phyloP scores from a whole-genome alignment of 1,140 invertebrate species.

The Kradibia gibbosae region DNA sequence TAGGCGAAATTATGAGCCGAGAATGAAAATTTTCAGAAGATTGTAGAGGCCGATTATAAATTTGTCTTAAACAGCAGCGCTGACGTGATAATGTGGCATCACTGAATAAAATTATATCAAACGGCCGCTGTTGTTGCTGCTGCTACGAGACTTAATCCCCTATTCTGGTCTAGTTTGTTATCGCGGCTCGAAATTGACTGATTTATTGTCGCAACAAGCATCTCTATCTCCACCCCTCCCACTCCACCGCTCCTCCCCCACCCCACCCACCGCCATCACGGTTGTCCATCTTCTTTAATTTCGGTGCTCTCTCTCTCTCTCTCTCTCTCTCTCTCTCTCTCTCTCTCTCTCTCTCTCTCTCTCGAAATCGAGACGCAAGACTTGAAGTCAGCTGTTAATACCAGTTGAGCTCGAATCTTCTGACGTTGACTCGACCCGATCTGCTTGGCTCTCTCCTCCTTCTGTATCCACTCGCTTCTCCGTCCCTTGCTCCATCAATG shows the following conservation, averaged over 20 bases:
- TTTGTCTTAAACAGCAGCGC: conserved; percentile 45
- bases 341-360: not conserved
- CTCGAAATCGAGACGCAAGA: conserved; percentile 25
- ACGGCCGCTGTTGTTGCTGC: conserved; percentile 20
- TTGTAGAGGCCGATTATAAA: conserved; percentile 43
- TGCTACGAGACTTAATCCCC: conserved; percentile 25
- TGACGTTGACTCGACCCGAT: conserved; percentile 15
- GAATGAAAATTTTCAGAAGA: conserved; percentile 40
- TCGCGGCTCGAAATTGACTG: conserved; percentile 49
- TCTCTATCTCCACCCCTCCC: not conserved
- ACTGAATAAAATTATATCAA: conserved; percentile 47
- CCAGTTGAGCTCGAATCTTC: conserved; percentile 38
- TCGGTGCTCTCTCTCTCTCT: not conserved
- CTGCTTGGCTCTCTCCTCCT: not conserved
- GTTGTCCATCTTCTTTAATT: too few species aligned
- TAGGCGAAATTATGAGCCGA: conserved; percentile 35
- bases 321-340: not conserved
- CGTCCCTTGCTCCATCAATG: not conserved
- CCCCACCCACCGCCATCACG: too few species aligned
- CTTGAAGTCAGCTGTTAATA: conserved; percentile 37
- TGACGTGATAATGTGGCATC: conserved; percentile 45
- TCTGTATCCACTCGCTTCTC: conserved; percentile 49
- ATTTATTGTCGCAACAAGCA: conserved; percentile 41
- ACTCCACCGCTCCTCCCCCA: too few species aligned
- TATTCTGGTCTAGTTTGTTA: conserved; percentile 21